A percentile compares a stretch with the other conserved stretches of the same genome.
Conservation (phyloP, 2,113 vertebrate species). For the Oryzias celebensis region DNA sequence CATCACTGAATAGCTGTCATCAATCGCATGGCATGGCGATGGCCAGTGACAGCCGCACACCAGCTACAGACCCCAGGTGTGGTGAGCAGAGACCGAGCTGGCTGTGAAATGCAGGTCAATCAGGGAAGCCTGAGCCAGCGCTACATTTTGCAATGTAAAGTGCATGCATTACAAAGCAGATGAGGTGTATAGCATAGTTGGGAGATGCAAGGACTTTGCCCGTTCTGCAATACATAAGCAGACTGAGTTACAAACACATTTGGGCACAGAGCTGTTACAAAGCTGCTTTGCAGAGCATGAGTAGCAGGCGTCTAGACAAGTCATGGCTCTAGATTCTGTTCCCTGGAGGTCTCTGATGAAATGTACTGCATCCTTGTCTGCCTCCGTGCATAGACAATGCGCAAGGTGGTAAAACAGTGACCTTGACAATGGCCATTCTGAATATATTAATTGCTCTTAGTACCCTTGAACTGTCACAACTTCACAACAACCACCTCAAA, state of each 20-base stretch:
- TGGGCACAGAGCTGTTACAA: slow-evolving; percentile 45
- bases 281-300: slow-evolving; percentile 60
- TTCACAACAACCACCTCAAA: slow-evolving; percentile 75
- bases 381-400: slow-evolving; percentile 60
- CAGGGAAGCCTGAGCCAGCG: slow-evolving; percentile 82
- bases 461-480: slow-evolving; percentile 81
- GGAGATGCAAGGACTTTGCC: slow-evolving; percentile 21
- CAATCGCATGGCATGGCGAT: slow-evolving; percentile 92
- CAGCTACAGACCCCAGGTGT: slow-evolving; percentile 96
- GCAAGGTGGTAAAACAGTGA: slow-evolving; percentile 72
- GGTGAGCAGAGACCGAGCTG: slow-evolving; percentile 81
- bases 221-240: slow-evolving; percentile 42
- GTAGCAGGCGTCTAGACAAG: slow-evolving; percentile 72
- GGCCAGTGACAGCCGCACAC: slow-evolving; percentile 91
- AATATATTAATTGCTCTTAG: slow-evolving; percentile 73
- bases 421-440: slow-evolving; percentile 74
- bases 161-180: slow-evolving; percentile 79
- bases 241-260: slow-evolving; percentile 64
- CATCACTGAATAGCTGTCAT: slow-evolving; percentile 99
- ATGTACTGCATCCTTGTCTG: slow-evolving; percentile 72
- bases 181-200: slow-evolving; percentile 40
- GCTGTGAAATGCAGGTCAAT: slow-evolving; percentile 95
- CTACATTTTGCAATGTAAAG: slow-evolving; percentile 87
- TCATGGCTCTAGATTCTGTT: slow-evolving; percentile 77
- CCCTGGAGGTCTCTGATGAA: slow-evolving; percentile 70